Conservation (phyloP, 2,888 invertebrate genomes). For the Poecilobothrus nobilitatus region DNA sequence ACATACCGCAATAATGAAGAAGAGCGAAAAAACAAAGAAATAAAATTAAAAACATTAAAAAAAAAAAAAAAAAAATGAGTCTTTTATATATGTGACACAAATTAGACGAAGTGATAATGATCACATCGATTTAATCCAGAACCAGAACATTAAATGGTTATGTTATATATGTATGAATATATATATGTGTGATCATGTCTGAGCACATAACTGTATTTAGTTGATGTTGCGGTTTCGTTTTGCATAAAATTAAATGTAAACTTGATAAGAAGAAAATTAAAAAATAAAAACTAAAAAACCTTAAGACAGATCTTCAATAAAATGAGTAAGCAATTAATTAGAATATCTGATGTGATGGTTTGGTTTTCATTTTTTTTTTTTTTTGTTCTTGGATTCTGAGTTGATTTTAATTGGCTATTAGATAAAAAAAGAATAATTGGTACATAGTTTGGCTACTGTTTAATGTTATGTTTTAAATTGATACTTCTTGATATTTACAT, state of each 20-base stretch:
- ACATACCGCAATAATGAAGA: too few species aligned
- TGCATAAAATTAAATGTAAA: not conserved
- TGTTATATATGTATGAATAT: too few species aligned
- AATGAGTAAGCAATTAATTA: constrained; percentile 1
- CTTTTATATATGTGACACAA: not conserved
- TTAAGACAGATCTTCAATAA: not conserved
- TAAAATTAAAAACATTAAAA: too few species aligned
- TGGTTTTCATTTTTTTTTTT: too few species aligned
- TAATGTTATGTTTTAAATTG: not conserved
- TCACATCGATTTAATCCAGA: not conserved
- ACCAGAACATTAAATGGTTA: not conserved
- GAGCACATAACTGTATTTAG: not conserved
- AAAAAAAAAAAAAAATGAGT: too few species aligned
- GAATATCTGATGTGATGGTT: not conserved
- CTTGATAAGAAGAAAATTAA: not conserved
- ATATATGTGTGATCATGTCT: not conserved
- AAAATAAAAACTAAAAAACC: not conserved
- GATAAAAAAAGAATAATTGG: not conserved
- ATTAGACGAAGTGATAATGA: constrained; percentile 6
- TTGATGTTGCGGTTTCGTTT: not conserved
- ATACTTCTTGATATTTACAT: too few species aligned
- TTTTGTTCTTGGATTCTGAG: not conserved
- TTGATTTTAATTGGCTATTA: not conserved
- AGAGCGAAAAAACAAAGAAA: too few species aligned
- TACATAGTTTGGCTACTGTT: not conserved